Evolutionary conservation across 2,888 invertebrate species (phyloP), one percentile per base, ranked within the genome.

Genomic region (Penaeus monodon): DNA sequence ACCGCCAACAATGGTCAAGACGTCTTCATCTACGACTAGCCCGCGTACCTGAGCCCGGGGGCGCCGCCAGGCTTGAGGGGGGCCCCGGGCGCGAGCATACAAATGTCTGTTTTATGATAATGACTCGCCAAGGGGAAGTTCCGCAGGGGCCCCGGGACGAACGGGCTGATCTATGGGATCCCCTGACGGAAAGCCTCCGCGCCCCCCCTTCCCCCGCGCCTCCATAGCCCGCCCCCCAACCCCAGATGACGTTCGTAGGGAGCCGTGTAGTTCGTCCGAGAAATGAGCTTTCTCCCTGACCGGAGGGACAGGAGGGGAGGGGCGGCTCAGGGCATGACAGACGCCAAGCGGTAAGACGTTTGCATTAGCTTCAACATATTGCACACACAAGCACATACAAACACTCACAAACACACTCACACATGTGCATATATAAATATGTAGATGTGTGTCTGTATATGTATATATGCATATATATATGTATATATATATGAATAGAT

Each of bases 41-140:
- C 20, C 24, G 44, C 76, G 44, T 76, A 76, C 76, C 76, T 76
- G 76, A 49, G 76, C 27, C 68, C 29, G 68, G 68, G 68, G 68
- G 68, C 27, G 68, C 29, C 64, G 79, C 79, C 65, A 65, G 81
- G 85, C 74, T 38, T 49, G 33, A 57, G 80, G 81, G 33, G 81
- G 65, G 66, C 77, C 76, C 63, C 81, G 49, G 85, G 85, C 81
- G 85, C 81, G 81, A 81, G 81, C 85, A 86, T 85, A 85, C 85
- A 85, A 85, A 85, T 86, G 85, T 66, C 73, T 68, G 81, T 76
- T 86, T 81, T 81, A 86, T 86, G 85, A 86, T 86, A 86, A 86
- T 86, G 77, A 80, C 77, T 81, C 76, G 81, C 85, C 81, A 81
- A 81, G 78, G 85, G 81, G 85, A 86, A 76, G 81, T 76, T 86